Base-by-base conservation (phyloP, 1,140 invertebrate genomes). In the Drosophila guanche region DNA sequence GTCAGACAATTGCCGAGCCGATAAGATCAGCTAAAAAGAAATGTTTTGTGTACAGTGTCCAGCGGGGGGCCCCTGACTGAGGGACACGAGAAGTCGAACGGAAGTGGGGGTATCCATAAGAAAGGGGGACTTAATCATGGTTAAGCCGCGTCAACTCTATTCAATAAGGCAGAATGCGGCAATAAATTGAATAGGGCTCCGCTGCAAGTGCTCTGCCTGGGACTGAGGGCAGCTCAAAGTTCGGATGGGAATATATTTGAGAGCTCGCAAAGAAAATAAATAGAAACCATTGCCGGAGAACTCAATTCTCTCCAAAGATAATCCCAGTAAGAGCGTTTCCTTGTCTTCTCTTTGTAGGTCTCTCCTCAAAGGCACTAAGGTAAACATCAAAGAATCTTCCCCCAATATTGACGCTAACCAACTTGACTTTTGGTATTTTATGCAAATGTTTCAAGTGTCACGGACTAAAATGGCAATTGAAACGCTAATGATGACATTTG, bases 401-500 rank as follows among this genome's bases (percentile, higher is more conserved):
- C 52, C 55, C 48, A 85, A 86, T 74, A 69, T 80, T 77, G 40
- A 55, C 61, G 53, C 56, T 51, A 84, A 83, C 74, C 78, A 69
- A 56, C 63, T 86, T 81, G 81, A 88, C 81, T 86, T 81, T 74
- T 74, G 70, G 68, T 77, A 78, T 86, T 88, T 88, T 86, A 86
- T 86, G 81, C 81, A 86, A 86, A 86, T 86, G 81, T 51, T 81
- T 77, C 73, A 77, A 85, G 74, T 88, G 81, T 86, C 81, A 86
- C 84, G 83, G 83, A 75, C 83, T 88, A 86, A 86, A 86, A 88
- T 76, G 83, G 86, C 86, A 89, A 89, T 89, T 89, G 86, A 89
- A 89, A 89, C 86, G 80, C 86, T 89, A 89, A 89, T 89, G 86
- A 89, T 89, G 86, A 89, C 86, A 89, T 89, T 89, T 90, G 86